Base-by-base conservation (phyloP, 1,140 invertebrate species). In the Cherax quadricarinatus region DNA sequence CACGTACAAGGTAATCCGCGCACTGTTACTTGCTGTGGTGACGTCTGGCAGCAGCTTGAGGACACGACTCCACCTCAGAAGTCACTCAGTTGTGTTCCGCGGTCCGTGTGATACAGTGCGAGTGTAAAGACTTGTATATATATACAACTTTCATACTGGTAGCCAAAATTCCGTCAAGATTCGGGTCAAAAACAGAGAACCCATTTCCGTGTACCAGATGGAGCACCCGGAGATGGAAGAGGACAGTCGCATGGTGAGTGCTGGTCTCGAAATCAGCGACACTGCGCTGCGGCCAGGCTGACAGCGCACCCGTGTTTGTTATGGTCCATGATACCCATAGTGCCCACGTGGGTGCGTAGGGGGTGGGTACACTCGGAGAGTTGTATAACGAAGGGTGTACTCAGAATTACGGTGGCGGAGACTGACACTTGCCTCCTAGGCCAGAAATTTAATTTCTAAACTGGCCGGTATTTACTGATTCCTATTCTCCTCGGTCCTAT, bases 131-230 rank as follows among this genome's bases (percentile, higher is more conserved):
- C 14, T n/a, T 30, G 53, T 84, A 16, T 18, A 53, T 5, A n/a
- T 24, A 30, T 30, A 51, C 62, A 79, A 18, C 78, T 30, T 83
- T 30, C 93, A 57, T 14, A 57, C 53, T 57, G 53, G 53, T 57
- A 57, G 53, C 91, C 66, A 49, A 18, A 94, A 96, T 96, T 94
- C 96, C 96, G 96, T 95, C 97, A 98, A 98, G 97, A 98, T 98
- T 98, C 97, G 97, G 96, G 97, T 98, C 95, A 98, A 98, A 97
- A 97, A 98, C 95, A 96, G 97, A 96, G 97, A 97, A 94, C 97
- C 97, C 94, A 96, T 97, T 95, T 97, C 97, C 96, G 97, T 97
- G 96, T 97, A 97, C 96, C 97, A 96, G 95, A 97, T 97, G 97
- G 97, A 97, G 94, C 97, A 97, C 95, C 96, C 97, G 57, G 86